phyloP scores from a whole-genome alignment of 2,113 vertebrate species.

The Carettochelys insculpta region DNA sequence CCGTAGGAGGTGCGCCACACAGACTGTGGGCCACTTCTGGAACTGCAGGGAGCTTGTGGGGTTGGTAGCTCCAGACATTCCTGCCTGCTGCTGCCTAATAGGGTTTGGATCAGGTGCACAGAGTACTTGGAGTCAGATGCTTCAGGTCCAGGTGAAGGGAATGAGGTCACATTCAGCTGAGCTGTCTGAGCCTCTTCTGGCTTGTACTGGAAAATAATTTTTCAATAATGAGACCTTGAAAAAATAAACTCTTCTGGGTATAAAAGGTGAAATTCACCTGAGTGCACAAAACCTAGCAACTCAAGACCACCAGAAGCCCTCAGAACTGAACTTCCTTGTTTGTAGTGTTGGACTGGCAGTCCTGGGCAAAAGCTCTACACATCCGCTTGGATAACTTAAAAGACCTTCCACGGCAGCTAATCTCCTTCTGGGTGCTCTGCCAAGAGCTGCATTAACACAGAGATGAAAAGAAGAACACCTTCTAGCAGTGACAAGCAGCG shows the following conservation, averaged over 20 bases:
- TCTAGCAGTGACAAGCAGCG: too few relatives aligned
- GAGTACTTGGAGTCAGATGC: accelerated
- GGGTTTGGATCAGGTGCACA: not conserved
- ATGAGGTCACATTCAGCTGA: accelerated
- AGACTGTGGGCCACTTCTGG: too few relatives aligned
- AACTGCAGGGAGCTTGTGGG: slow-evolving; percentile 11
- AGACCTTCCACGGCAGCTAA: not conserved
- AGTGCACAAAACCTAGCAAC: not conserved
- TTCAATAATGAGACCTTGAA: not conserved
- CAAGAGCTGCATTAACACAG: too few relatives aligned
- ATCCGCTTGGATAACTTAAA: too few relatives aligned
- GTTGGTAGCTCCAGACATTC: not conserved
- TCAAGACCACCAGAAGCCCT: accelerated
- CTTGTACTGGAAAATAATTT: not conserved
- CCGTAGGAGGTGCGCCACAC: too few relatives aligned
- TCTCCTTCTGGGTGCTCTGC: not conserved
- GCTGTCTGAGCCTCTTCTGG: accelerated
- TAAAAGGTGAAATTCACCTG: not conserved
- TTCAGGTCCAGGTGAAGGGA: not conserved
- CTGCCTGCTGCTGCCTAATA: not conserved
- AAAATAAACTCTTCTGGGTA: not conserved
- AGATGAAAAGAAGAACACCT: not conserved
- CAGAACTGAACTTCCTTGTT: not conserved
- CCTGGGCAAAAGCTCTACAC: too few relatives aligned
- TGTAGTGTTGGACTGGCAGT: not conserved